Percentiles rank a stretch among this genome's conserved stretches.
These are phyloP conservation scores for Bubo bubo DNA, from an alignment of 2,113 vertebrate genomes.

Conservation along the genomic window DNA sequence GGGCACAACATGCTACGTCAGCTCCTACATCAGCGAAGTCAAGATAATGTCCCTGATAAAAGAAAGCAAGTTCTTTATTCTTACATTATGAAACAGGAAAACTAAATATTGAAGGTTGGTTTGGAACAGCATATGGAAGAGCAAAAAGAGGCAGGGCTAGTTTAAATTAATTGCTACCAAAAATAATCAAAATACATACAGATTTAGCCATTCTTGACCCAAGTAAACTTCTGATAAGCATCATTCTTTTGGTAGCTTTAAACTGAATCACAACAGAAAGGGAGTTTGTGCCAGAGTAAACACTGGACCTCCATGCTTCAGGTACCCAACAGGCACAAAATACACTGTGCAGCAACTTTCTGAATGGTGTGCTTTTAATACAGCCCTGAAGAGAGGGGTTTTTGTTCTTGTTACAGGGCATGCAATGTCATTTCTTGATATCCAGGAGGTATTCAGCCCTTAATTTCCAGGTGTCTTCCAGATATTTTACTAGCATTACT, in stretches of 20 bases:
- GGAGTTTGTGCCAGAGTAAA: background rate
- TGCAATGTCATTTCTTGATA: background rate
- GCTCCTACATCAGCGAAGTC: background rate
- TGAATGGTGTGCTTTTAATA: background rate
- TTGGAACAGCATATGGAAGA: background rate
- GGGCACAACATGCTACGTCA: background rate
- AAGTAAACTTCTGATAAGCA: background rate
- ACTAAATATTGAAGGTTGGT: background rate
- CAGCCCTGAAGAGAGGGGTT: accelerated
- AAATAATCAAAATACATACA: background rate
- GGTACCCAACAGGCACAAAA: background rate
- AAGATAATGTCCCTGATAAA: background rate
- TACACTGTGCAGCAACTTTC: background rate
- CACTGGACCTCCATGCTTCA: background rate
- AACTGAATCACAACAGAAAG: background rate
- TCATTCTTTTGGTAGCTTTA: background rate
- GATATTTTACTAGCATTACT: background rate
- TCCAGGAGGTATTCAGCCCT: background rate
- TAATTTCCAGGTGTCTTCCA: background rate
- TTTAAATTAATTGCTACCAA: background rate
- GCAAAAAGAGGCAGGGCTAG: background rate
- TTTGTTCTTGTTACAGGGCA: background rate
- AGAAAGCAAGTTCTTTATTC: background rate
- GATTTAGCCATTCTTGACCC: background rate
- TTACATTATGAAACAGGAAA: background rate